Evolutionary conservation across 2,797 vertebrate species (phyloP).

Genomic region (Hemibagrus guttatus): DNA sequence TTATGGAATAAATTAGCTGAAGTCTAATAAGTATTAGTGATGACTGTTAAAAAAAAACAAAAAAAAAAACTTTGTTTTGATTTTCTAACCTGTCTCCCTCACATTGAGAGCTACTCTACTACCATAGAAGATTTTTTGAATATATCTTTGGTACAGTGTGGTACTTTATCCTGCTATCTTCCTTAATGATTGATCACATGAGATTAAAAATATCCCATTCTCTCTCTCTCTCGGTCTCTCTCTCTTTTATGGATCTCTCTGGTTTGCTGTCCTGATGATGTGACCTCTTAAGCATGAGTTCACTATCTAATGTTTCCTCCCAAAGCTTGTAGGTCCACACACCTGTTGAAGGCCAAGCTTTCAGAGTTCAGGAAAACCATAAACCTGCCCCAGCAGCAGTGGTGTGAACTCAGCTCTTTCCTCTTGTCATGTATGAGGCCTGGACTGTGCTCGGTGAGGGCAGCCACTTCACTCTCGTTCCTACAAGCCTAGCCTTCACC

Average conservation of each 20-base stretch:
- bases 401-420: conserved; percentile 3
- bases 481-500: conserved; percentile 2
- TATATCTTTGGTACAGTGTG: neutral
- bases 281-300: neutral
- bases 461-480: conserved; percentile 28
- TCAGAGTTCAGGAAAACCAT: neutral
- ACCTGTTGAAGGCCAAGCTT: conserved; percentile 22
- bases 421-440: conserved; percentile 6
- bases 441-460: conserved; percentile 4
- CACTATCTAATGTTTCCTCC: conserved; percentile 1
- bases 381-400: neutral
- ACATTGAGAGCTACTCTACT: neutral
- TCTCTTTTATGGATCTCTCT: neutral
- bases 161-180: neutral
- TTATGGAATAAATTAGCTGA: conserved; percentile 9
- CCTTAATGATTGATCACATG: neutral
- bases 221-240: neutral
- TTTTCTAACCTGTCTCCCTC: neutral
- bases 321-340: neutral
- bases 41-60: neutral
- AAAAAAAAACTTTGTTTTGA: neutral
- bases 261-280: neutral
- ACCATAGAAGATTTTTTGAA: neutral
- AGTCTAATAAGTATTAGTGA: neutral
- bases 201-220: neutral